A percentile compares a stretch with the other conserved stretches of the same genome.
Evolutionary conservation across 1,140 invertebrate species (phyloP).

Genomic region (Araneus ventricosus): DNA sequence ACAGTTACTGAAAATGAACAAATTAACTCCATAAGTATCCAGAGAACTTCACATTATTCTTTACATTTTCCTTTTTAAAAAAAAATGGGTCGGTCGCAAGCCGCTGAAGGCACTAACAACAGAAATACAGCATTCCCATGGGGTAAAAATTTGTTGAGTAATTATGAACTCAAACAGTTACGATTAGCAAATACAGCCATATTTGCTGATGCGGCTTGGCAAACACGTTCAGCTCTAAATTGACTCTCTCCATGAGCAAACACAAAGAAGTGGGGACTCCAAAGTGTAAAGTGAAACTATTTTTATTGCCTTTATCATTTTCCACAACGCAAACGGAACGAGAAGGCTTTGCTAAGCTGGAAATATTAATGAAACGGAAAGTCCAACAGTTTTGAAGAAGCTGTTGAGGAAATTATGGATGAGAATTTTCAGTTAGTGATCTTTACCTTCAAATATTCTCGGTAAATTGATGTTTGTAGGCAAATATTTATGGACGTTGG

Average conservation of each 20-base stretch:
- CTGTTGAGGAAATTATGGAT: background rate
- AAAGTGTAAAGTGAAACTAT: constrained; percentile 33
- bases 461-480: background rate
- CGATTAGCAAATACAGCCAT: constrained; percentile 21
- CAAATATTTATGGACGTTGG: background rate
- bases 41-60: background rate
- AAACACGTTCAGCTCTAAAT: background rate
- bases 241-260: constrained; percentile 23
- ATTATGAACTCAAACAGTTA: constrained; percentile 37
- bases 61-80: background rate
- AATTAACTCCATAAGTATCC: background rate
- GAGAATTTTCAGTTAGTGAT: background rate
- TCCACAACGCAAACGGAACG: background rate
- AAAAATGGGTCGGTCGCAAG: background rate
- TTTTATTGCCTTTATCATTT: background rate
- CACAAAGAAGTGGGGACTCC: background rate
- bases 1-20: background rate
- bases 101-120: background rate
- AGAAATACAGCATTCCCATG: background rate
- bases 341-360: background rate
- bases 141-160: constrained; percentile 14
- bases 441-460: background rate
- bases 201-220: constrained; percentile 5
- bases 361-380: background rate
- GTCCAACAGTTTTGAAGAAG: background rate